These are phyloP conservation scores for Sus scrofa DNA, from an alignment of 2,113 vertebrate genomes.

Conservation along the genomic window T2T-Sscrofa CM000812.6:192902001-192902500, in stretches of 20 bases:
- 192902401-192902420: neutral
- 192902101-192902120: no score
- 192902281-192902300: no score
- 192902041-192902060: neutral
- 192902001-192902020: neutral
- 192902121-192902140: no score
- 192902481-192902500: neutral
- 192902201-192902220: no score
- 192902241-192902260: no score
- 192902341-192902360: neutral
- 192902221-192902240: no score
- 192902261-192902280: no score
- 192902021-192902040: neutral
- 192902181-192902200: no score
- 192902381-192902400: neutral
- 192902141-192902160: no score
- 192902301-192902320: no score
- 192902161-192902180: no score
- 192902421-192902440: constrained; percentile 17
- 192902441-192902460: neutral
- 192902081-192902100: neutral
- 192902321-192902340: no score
- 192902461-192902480: neutral
- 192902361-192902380: neutral
- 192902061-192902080: neutral